Base-by-base conservation (phyloP, 2,888 invertebrate species). In the Thera obeliscata region DNA sequence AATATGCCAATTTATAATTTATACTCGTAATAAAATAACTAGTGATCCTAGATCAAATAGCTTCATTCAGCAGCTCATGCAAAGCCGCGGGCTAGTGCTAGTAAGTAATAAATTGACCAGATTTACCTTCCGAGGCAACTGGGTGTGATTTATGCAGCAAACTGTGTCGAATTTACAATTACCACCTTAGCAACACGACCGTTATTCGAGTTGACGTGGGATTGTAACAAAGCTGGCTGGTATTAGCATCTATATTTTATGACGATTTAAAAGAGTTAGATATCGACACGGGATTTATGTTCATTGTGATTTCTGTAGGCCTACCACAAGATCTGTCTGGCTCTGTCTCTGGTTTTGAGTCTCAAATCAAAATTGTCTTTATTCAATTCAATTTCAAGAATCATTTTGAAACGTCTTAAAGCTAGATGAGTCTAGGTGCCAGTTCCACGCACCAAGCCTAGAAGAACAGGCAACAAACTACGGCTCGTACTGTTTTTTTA, bases 81-180 rank as follows among this genome's bases (percentile, higher is more conserved):
- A 64, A 72, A 66, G 69, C 74, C 71, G 69, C 68, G 61, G 61
- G 72, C 70, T 55, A 55, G 54, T 61, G 68, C 67, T 85, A 84
- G 85, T 84, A 76, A 78, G 79, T 85, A 83, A 87, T 90, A 90
- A 90, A 90, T 89, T 86, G 83, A 85, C 80, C 78, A 84, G 83
- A 85, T 86, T 87, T 86, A 82, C 86, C 78, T 83, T 81, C 79
- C 70, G 79, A 78, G 83, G 82, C 84, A 89, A 87, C 85, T 84
- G 84, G 87, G 76, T 85, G 86, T 88, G 89, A 90, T 90, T 91
- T 90, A 91, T 89, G 87, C 81, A 82, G 79, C 80, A 77, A 81
- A 86, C 87, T 90, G 86, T 89, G 85, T 85, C 90, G 88, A 90
- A 91, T 91, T 87, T 86, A 90, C 89, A 90, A 91, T 91, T 87